Evolutionary conservation across 1,140 invertebrate genomes (phyloP).

Genomic region (Holcopasites calliopsidis): DNA sequence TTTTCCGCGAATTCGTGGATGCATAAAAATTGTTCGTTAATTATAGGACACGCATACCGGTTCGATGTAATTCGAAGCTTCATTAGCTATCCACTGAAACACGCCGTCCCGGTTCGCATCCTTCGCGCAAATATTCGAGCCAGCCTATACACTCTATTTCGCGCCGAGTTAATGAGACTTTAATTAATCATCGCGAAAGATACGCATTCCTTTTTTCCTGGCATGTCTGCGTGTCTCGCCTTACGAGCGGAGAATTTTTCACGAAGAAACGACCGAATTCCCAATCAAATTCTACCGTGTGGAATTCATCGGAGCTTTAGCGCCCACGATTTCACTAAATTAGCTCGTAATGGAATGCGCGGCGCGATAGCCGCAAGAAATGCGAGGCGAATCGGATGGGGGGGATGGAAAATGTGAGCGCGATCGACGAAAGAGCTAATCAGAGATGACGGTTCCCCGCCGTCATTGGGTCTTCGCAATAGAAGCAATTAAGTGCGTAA

Average conservation of each 20-base stretch:
- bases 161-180: slow-evolving; percentile 39
- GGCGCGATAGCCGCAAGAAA: background rate
- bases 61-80: background rate
- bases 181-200: slow-evolving; percentile 33
- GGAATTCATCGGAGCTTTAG: background rate
- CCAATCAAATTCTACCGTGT: background rate
- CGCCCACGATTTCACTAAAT: background rate
- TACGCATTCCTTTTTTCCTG: background rate
- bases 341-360: background rate
- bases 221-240: too few species aligned
- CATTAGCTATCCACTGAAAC: background rate
- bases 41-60: background rate
- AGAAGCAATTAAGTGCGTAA: slow-evolving; percentile 75
- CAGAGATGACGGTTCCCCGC: slow-evolving; percentile 55
- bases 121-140: slow-evolving; percentile 27
- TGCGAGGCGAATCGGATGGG: background rate
- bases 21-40: slow-evolving; percentile 18
- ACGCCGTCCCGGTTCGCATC: background rate
- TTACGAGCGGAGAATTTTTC: background rate
- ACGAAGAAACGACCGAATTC: background rate
- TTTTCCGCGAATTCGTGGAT: too few species aligned
- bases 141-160: slow-evolving; percentile 8
- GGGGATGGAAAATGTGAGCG: slow-evolving; percentile 37
- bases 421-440: slow-evolving; percentile 41
- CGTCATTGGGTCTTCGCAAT: slow-evolving; percentile 60